phyloP scores from a whole-genome alignment of 2,797 vertebrate species.

The Squalus acanthias region DNA sequence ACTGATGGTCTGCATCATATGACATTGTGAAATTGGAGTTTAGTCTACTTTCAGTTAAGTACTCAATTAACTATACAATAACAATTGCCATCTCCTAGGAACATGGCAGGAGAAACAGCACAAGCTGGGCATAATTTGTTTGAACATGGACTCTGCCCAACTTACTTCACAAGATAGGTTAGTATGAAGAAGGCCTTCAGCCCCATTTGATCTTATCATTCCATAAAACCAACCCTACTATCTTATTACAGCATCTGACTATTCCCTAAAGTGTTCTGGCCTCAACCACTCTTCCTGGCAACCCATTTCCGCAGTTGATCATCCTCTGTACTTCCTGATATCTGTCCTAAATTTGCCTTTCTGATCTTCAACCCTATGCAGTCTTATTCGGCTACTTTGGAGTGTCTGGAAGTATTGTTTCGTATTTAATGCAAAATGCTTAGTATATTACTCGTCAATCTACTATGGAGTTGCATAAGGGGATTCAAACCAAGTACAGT shows the following conservation, averaged over 20 bases:
- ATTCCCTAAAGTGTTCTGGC: neutral
- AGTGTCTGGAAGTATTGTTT: neutral
- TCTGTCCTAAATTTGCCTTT: neutral
- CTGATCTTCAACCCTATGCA: neutral
- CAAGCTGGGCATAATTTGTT: neutral
- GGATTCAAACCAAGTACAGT: no score
- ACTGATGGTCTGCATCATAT: neutral
- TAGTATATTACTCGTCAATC: neutral
- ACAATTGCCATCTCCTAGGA: neutral
- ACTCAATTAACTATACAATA: neutral
- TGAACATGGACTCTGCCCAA: neutral
- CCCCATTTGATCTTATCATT: neutral
- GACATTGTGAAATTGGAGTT: neutral
- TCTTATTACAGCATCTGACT: neutral
- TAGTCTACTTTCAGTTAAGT: neutral
- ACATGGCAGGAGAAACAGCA: neutral
- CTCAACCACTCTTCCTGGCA: neutral
- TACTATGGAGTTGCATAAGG: neutral
- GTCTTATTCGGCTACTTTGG: neutral
- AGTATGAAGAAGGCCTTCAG: neutral
- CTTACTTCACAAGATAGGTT: neutral
- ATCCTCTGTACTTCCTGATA: neutral
- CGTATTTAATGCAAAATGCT: no score
- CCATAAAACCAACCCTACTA: neutral
- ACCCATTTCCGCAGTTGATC: neutral